Percentiles rank a stretch among this genome's conserved stretches.
These are phyloP conservation scores for Leptinotarsa rubiginosa DNA, from an alignment of 2,888 invertebrate genomes.

Conservation along the genomic window DNA sequence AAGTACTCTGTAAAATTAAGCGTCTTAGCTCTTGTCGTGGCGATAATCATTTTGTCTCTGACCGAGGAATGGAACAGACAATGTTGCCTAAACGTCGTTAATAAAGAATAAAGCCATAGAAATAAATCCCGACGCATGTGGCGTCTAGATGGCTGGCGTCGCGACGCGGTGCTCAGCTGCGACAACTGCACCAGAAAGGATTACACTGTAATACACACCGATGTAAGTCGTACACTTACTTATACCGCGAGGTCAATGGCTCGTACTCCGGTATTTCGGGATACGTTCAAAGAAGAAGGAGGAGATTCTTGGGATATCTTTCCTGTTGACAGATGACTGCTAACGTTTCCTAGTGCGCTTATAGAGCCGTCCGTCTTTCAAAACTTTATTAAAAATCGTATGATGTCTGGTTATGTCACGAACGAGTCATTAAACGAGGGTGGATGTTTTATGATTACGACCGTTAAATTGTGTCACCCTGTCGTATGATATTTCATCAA, in stretches of 20 bases:
- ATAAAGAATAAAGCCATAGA: conserved; percentile 55
- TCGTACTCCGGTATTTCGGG: conserved; percentile 24
- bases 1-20: conserved; percentile 4
- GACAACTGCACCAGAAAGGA: conserved; percentile 59
- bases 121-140: conserved; percentile 56
- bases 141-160: conserved; percentile 61
- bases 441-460: neutral
- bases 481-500: neutral
- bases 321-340: conserved; percentile 5
- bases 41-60: conserved; percentile 7
- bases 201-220: conserved; percentile 57
- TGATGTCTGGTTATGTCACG: neutral
- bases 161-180: conserved; percentile 59
- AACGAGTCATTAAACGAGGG: neutral
- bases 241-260: conserved; percentile 20
- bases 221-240: conserved; percentile 9
- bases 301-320: conserved; percentile 7
- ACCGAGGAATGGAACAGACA: conserved; percentile 35
- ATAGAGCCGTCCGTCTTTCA: neutral
- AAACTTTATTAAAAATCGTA: conserved; percentile 1
- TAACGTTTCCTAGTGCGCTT: conserved; percentile 7
- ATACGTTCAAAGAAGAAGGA: conserved; percentile 4
- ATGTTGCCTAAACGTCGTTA: conserved; percentile 50
- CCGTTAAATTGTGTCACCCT: neutral
- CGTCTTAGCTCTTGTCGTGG: neutral